Base-by-base conservation (phyloP, 2,113 vertebrate species). In the Hippocampus zosterae region DNA sequence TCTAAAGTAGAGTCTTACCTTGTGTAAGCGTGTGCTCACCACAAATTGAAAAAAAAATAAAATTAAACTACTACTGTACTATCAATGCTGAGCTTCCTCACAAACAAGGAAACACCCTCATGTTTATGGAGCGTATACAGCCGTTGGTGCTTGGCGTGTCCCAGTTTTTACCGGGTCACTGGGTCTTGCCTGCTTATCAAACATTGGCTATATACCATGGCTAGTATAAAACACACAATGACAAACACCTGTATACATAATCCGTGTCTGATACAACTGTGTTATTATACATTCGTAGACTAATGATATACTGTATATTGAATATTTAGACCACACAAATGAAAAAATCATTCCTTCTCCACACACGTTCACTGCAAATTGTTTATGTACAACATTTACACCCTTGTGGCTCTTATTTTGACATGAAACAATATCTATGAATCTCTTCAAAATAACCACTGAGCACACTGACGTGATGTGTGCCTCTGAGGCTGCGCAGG, bases 111-210 rank as follows among this genome's bases (percentile, higher is more conserved):
- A 71, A 7, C 10, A 13, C 40, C 18, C 59, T 56, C 46, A 64
- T 27, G 50, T 18, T 50, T n/a, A n/a, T 6, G 44, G 1, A 7
- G 41, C 11, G 46, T 23, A 27, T 41, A 41, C 63, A 48, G 64
- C 6, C 37, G 7, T 71, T 60, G 65, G 55, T 55, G 69, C 62
- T 71, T 29, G 72, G 61, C 61, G 23, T 80, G 74, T 19, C 82
- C 85, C 76, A 74, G 19, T 80, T 85, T 82, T 79, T 82, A 79
- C 53, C 84, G 71, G 84, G 83, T 86, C 85, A 84, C 57, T 69
- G 76, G 80, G 78, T 81, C 77, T 72, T 75, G 77, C 48, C 76
- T 52, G 59, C 57, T 0, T 81, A 73, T 68, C 55, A 64, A 72
- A 63, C 72, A 27, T 27, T 27, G 25, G 25, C 25, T 27, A 27